Conservation (phyloP, 2,888 invertebrate species). For the Blastobasis lacticolella region DNA sequence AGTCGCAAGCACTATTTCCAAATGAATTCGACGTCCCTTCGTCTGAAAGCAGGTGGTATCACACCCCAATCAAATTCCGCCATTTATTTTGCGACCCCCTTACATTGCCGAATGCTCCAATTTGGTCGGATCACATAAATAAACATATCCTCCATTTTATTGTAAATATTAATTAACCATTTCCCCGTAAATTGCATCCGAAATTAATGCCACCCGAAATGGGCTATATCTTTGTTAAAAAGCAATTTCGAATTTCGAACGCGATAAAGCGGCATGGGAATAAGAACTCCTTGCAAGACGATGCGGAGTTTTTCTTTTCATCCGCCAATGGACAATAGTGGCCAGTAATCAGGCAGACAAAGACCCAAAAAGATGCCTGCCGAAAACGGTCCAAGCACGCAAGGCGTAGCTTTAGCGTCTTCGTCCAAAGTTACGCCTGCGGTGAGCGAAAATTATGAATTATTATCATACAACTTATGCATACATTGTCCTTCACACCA, state of each 20-base stretch:
- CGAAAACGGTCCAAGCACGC: too few species aligned
- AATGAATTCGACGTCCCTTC: conserved; percentile 1
- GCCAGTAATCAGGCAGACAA: background rate
- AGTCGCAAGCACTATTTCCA: background rate
- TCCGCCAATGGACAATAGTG: background rate
- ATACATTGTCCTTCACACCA: too few species aligned
- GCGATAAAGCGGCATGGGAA: background rate
- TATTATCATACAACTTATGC: too few species aligned
- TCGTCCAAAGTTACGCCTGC: too few species aligned
- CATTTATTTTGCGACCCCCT: conserved; percentile 19
- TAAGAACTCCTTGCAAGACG: background rate
- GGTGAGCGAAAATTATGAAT: too few species aligned
- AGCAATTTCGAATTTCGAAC: background rate
- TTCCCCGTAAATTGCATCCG: too few species aligned
- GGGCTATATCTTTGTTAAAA: background rate
- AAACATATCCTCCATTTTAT: background rate
- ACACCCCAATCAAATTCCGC: conserved; percentile 18
- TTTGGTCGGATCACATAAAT: background rate
- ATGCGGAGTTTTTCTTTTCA: background rate
- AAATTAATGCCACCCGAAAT: too few species aligned
- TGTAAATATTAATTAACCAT: background rate
- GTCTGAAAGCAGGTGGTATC: conserved; percentile 22
- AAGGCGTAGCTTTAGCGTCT: too few species aligned
- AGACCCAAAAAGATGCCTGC: too few species aligned
- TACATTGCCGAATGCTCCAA: background rate